Evolutionary conservation across 2,113 vertebrate genomes (phyloP), one percentile per base, ranked within the genome.

Genomic region (Nothoprocta perdicaria): DNA sequence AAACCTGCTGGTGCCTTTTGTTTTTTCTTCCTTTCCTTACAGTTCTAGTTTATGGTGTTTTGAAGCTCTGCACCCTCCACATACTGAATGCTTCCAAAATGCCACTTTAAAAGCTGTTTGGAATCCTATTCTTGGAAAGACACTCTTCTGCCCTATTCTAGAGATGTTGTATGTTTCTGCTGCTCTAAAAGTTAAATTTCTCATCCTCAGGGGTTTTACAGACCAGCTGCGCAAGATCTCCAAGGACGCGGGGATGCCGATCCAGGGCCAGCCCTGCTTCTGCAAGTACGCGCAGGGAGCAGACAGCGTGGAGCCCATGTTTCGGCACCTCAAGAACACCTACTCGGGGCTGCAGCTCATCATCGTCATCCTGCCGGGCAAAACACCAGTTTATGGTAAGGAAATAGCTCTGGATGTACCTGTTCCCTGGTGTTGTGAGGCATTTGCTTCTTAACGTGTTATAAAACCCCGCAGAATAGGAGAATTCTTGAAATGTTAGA

Each of bases 291-390:
- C 99, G 9, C 99, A 99, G 95, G 99, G 99, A 31, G 99, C 99
- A 1, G 99, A 99, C 98, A 99, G 99, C 0, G 99, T 99, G 97
- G 99, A 99, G 97, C 99, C 99, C 95, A 99, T 99, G 99, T 99
- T 99, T 96, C 97, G 99, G 80, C 99, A 99, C 97, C 98, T 99
- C 94, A 99, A 99, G 97, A 99, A 99, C 97, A 99, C 99, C 21
- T 99, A 99, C 89, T 99, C 99, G 9, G 99, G 99, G 33, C 98
- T 99, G 19, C 99, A 99, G 97, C 99, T 99, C 97, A 99, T 99
- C 97, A 99, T 99, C 4, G 99, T 99, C 95, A 99, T 99, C 95
- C 97, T 99, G 95, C 99, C 99, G 0, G 99, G 99, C 62, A 99
- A 99, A 90, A 99, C 99, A 0, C 99, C 99, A 0, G 99, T 99